Percentiles rank a stretch among this genome's conserved stretches.
These are phyloP conservation scores for Bubalus kerabau DNA, from an alignment of 2,113 vertebrate species.

Conservation along the genomic window DNA sequence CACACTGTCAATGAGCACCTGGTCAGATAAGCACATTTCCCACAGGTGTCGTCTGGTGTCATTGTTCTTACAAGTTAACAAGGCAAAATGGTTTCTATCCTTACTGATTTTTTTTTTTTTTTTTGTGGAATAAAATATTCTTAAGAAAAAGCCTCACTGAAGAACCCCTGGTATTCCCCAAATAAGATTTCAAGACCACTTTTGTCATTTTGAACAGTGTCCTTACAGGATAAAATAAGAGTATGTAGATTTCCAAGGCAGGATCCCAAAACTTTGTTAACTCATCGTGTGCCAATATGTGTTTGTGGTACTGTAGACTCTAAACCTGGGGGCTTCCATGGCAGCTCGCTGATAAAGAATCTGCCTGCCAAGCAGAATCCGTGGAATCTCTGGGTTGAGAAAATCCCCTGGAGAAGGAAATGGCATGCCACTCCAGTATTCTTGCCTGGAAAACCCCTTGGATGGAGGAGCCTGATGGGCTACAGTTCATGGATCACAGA, in stretches of 20 bases:
- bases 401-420: not conserved
- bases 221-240: not conserved
- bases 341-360: not conserved
- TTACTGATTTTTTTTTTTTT: not conserved
- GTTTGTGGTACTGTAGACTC: not conserved
- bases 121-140: not conserved
- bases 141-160: not conserved
- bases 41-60: not conserved
- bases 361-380: not conserved
- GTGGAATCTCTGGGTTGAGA: not conserved
- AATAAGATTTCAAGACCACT: not conserved
- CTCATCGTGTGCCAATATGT: not conserved
- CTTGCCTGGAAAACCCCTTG: not conserved
- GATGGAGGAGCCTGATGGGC: not conserved
- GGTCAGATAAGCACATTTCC: slow-evolving; percentile 22
- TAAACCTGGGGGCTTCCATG: not conserved
- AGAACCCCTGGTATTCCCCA: not conserved
- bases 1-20: not conserved
- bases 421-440: not conserved
- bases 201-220: not conserved
- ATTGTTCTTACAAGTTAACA: slow-evolving; percentile 23
- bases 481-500: not conserved
- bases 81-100: not conserved
- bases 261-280: not conserved
- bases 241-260: not conserved